Base-by-base conservation (phyloP, 2,888 invertebrate species). In the Drosophila pseudotalamancana region DNA sequence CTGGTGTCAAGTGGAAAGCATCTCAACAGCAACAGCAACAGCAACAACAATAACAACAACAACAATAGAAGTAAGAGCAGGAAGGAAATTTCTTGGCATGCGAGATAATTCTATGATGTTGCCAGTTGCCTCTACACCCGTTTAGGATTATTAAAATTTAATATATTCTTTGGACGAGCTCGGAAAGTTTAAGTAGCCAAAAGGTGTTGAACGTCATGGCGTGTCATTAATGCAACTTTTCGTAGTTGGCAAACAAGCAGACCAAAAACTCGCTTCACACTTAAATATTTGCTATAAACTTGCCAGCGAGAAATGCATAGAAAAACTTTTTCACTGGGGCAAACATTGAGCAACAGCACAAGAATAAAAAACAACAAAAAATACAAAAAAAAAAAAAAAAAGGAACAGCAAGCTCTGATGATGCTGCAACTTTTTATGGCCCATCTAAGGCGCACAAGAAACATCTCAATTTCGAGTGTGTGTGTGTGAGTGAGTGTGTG, bases 211-310 rank as follows among this genome's bases (percentile, higher is more conserved):
- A 54, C 45, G 45, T 43, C 45, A 25, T 59, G 73, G 59, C 59
- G 60, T 71, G 74, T 77, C 72, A 72, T 72, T 73, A 73, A 50
- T 59, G 65, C 53, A 64, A 71, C 64, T 72, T 68, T 72, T 62
- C 62, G 35, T 59, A 56, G 72, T 72, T 72, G 57, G 35, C 29
- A 46, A 49, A 65, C 49, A 57, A 45, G 54, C 43, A 25, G 48
- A 50, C 35, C 42, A 56, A 53, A 56, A 65, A 65, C 40, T 43
- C 55, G 12, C 31, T 54, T 48, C 70, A 51, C 66, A 65, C 82
- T 82, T 70, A 81, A 81, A 78, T 82, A 76, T 79, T 82, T 76
- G 68, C 68, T 57, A 64, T 68, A 79, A 79, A 78, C 64, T 70
- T 72, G 45, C 59, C 25, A 19, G 40, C 43, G 25, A 42, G 34